phyloP scores from a whole-genome alignment of 30 jellyfish, hydroid and myxozoan genomes.

The Nemopilema nomurai region DNA sequence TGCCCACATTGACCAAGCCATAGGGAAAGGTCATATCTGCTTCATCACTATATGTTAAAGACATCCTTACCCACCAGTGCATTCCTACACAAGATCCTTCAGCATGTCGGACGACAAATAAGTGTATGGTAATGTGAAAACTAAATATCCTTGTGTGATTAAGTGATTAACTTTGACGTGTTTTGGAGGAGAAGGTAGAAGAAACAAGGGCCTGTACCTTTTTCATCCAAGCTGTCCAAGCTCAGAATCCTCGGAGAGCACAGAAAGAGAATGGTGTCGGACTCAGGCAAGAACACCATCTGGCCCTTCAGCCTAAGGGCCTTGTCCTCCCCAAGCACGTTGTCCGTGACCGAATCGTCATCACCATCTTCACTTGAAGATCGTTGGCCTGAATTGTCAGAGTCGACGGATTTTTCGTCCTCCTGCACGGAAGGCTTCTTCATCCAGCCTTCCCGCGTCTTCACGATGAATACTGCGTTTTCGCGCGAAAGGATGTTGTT shows the following conservation, averaged over 20 bases:
- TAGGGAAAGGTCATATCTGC: too few relatives aligned
- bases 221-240: slow-evolving; percentile 82
- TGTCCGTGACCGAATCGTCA: slow-evolving; percentile 16
- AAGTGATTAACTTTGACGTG: too few relatives aligned
- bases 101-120: too few relatives aligned
- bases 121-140: too few relatives aligned
- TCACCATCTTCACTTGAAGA: slow-evolving; percentile 14
- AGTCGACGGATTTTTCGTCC: slow-evolving; percentile 4
- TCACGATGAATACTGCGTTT: slow-evolving; percentile 68
- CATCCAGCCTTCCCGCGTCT: slow-evolving; percentile 62
- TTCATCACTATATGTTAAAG: too few relatives aligned
- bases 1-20: too few relatives aligned
- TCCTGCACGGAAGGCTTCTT: slow-evolving; percentile 58
- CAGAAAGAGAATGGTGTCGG: slow-evolving; percentile 66
- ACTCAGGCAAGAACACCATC: slow-evolving; percentile 72
- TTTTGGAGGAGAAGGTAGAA: neutral
- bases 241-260: slow-evolving; percentile 84
- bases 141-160: too few relatives aligned
- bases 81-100: too few relatives aligned
- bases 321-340: slow-evolving; percentile 44
- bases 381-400: slow-evolving; percentile 12
- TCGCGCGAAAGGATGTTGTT: slow-evolving; percentile 55
- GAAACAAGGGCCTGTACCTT: slow-evolving; percentile 37
- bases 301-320: slow-evolving; percentile 82
- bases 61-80: too few relatives aligned